Evolutionary conservation across 2,888 invertebrate genomes (phyloP).

Genomic region (Crioceris asparagi): DNA sequence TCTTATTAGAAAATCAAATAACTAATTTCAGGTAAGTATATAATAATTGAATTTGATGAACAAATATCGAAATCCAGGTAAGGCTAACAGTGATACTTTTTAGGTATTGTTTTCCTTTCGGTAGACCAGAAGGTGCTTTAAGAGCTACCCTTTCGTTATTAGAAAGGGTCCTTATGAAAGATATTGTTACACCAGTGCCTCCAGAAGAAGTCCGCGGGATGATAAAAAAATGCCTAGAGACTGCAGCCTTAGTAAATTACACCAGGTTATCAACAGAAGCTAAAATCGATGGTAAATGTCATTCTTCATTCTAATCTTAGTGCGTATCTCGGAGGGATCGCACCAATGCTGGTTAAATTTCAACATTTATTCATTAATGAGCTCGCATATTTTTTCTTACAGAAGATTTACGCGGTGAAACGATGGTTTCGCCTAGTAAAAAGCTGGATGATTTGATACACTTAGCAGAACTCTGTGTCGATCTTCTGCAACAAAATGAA

Average conservation of each 20-base stretch:
- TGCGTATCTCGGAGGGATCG: too few relatives aligned
- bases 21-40: constrained; percentile 83
- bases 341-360: constrained; percentile 8
- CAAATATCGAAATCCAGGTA: too few relatives aligned
- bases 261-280: constrained; percentile 92
- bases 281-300: constrained; percentile 81
- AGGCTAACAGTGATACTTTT: constrained; percentile 1
- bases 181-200: constrained; percentile 93
- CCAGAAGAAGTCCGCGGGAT: constrained; percentile 90
- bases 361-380: too few relatives aligned
- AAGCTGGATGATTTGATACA: constrained; percentile 95
- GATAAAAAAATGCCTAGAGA: constrained; percentile 95
- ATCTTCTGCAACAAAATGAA: constrained; percentile 97
- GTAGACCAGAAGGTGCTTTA: constrained; percentile 94
- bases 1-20: constrained; percentile 93
- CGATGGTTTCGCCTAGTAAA: constrained; percentile 73
- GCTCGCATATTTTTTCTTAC: too few relatives aligned
- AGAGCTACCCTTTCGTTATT: constrained; percentile 93
- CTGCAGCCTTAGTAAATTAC: constrained; percentile 96
- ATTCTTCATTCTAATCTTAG: background rate
- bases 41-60: constrained; percentile 5
- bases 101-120: constrained; percentile 96
- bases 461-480: constrained; percentile 95
- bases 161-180: constrained; percentile 98
- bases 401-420: constrained; percentile 77